A percentile compares a stretch with the other conserved stretches of the same genome.
phyloP scores from a whole-genome alignment of 2,797 vertebrate genomes.

The Gymnodraco acuticeps region DNA sequence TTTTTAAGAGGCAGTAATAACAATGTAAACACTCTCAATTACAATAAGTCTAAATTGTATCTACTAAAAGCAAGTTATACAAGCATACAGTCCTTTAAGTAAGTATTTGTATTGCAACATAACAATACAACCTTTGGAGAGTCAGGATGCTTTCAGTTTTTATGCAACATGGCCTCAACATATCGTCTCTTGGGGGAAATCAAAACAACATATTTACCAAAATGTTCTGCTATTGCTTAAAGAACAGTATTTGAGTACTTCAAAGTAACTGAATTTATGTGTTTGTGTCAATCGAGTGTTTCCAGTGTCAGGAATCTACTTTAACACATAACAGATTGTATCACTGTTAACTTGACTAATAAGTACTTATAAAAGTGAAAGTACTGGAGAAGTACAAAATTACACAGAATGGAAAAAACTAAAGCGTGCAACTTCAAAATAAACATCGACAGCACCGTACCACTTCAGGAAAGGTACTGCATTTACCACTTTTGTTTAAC shows the following conservation, averaged over 20 bases:
- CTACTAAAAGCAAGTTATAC: background rate
- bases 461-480: background rate
- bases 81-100: background rate
- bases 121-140: background rate
- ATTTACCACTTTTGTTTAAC: background rate
- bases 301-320: background rate
- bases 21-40: background rate
- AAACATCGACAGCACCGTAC: background rate
- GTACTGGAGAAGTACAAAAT: background rate
- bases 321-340: background rate
- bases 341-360: background rate
- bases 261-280: background rate
- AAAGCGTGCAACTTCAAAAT: background rate
- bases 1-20: background rate
- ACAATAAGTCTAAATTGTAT: background rate
- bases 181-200: background rate
- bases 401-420: background rate
- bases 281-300: too few relatives aligned
- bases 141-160: background rate
- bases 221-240: background rate
- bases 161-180: background rate
- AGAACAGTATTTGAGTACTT: background rate
- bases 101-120: background rate
- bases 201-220: background rate
- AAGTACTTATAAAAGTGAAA: constrained; percentile 1